Conservation (phyloP, 1,140 invertebrate species). For the Solenopsis fugax region DNA sequence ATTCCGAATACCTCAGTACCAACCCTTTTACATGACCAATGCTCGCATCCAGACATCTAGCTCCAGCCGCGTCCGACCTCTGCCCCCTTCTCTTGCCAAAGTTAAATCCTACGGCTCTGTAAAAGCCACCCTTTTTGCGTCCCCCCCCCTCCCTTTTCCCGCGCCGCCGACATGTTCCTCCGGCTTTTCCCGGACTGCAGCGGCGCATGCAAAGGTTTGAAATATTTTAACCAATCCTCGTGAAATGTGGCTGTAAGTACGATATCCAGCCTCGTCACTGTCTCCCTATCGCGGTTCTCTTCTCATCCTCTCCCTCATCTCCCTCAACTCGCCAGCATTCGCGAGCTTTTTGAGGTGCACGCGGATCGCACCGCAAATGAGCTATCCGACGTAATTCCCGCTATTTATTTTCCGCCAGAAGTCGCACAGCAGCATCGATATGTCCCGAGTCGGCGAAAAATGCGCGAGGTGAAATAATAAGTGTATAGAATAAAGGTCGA, state of each 20-base stretch:
- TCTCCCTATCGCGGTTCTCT: constrained; percentile 38
- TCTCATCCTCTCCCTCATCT: background rate
- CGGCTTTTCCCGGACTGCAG: constrained; percentile 45
- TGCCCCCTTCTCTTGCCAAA: constrained; percentile 53
- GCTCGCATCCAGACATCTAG: constrained; percentile 42
- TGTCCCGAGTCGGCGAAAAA: background rate
- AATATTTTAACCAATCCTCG: constrained; percentile 73
- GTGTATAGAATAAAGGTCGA: background rate
- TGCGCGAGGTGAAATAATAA: no score
- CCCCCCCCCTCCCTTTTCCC: background rate
- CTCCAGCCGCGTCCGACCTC: background rate
- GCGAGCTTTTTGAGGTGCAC: background rate
- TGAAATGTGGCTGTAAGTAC: constrained; percentile 59
- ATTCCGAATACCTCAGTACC: constrained; percentile 42
- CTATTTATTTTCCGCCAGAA: constrained; percentile 17
- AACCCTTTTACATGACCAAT: constrained; percentile 51
- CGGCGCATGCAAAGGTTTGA: constrained; percentile 63
- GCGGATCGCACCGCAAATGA: constrained; percentile 48
- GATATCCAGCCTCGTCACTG: constrained; percentile 38
- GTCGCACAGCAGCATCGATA: background rate
- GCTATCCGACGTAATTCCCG: constrained; percentile 46
- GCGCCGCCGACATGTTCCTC: constrained; percentile 26
- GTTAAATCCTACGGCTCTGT: constrained; percentile 79
- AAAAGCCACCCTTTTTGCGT: constrained; percentile 58
- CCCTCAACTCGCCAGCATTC: background rate